A percentile compares a stretch with the other conserved stretches of the same genome.
phyloP scores from a whole-genome alignment of 1,140 invertebrate genomes.

The Triops cancriformis region DNA sequence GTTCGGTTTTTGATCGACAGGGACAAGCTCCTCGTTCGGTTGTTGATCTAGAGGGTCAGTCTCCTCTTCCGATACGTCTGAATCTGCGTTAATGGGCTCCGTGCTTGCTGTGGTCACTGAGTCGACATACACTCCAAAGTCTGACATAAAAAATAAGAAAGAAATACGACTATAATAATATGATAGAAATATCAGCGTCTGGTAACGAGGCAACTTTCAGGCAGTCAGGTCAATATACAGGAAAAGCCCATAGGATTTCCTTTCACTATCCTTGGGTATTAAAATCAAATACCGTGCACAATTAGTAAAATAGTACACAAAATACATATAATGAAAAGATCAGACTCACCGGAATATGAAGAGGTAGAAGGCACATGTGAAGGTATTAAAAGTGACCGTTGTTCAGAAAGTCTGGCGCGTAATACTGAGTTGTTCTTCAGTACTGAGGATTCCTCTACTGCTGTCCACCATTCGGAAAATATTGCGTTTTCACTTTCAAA shows the following conservation, averaged over 20 bases:
- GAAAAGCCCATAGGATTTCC: not conserved
- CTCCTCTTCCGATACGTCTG: not conserved
- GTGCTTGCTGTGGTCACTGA: not conserved
- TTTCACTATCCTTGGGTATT: not conserved
- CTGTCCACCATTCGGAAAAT: not conserved
- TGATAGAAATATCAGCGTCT: not conserved
- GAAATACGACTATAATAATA: not conserved
- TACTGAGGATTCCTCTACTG: not conserved
- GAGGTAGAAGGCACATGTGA: not conserved
- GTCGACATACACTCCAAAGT: not conserved
- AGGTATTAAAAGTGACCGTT: not conserved
- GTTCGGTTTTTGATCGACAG: too few relatives aligned
- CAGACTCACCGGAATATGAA: not conserved
- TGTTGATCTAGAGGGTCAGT: not conserved
- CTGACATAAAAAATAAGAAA: not conserved
- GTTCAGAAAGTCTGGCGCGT: not conserved
- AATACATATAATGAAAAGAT: not conserved
- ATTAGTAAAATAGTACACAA: not conserved
- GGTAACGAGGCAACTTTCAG: not conserved
- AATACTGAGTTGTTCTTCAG: not conserved
- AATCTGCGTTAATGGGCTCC: not conserved
- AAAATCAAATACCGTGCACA: not conserved
- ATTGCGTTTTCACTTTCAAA: not conserved
- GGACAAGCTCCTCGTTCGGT: too few relatives aligned
- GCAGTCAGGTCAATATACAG: not conserved